phyloP scores from a whole-genome alignment of 2,797 vertebrate species.

The Harpagifer antarcticus region DNA sequence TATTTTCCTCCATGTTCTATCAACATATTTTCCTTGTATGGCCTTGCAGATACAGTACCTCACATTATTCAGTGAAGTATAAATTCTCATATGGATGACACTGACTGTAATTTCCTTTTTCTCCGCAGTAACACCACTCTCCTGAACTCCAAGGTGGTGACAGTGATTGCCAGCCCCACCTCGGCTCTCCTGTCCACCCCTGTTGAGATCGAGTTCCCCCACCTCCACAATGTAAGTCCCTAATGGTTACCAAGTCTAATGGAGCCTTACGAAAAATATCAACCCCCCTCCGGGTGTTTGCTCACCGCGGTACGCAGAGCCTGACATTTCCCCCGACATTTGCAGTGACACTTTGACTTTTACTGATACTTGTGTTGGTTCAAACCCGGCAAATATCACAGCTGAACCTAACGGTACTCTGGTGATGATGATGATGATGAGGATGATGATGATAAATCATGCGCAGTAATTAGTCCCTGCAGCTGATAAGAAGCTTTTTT shows the following conservation, averaged over 20 bases:
- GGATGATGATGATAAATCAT: slow-evolving; percentile 30
- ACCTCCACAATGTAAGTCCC: slow-evolving; percentile 94
- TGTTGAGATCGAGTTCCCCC: slow-evolving; percentile 96
- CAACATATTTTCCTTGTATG: slow-evolving; percentile 6
- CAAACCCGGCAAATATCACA: slow-evolving; percentile 57
- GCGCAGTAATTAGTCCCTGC: slow-evolving; percentile 50
- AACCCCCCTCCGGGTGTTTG: slow-evolving; percentile 61
- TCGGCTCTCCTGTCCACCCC: slow-evolving; percentile 90
- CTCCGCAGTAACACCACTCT: slow-evolving; percentile 90
- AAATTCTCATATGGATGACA: not conserved
- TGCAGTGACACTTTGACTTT: slow-evolving; percentile 71
- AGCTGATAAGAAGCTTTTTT: slow-evolving; percentile 58
- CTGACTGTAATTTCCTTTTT: slow-evolving; percentile 36
- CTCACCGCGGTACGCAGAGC: slow-evolving; percentile 40
- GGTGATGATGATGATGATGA: slow-evolving; percentile 13
- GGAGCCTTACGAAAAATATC: slow-evolving; percentile 44
- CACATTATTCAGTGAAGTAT: not conserved
- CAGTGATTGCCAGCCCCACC: slow-evolving; percentile 93
- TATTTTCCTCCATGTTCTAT: not conserved
- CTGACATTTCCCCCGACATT: slow-evolving; percentile 84
- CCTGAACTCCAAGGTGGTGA: slow-evolving; percentile 96
- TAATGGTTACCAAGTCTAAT: slow-evolving; percentile 46
- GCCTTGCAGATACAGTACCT: not conserved
- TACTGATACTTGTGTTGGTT: slow-evolving; percentile 50
- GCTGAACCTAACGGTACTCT: slow-evolving; percentile 34